Base-by-base conservation (phyloP, 2,888 invertebrate genomes). In the Stenoptilia bipunctidactyla region DNA sequence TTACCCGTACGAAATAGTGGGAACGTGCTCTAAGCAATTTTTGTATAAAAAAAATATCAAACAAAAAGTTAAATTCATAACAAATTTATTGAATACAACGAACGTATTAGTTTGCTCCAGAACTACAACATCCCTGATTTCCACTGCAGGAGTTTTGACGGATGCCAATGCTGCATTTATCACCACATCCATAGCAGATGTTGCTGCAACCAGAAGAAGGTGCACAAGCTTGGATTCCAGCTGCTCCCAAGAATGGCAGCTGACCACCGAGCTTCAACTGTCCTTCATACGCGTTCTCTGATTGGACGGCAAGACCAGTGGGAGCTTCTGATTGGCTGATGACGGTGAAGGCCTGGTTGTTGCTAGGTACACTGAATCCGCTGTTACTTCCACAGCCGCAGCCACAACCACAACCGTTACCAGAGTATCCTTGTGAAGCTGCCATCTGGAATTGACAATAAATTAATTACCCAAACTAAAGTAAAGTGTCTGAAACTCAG, bases 181-280 rank as follows among this genome's bases (percentile, higher is more conserved):
- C 30, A 2, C 40, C 37, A 15, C 30, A 13, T 4, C 40, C 38
- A 20, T 30, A 30, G 30, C n/a, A 30, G 10, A 30, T 12, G 10
- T 4, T n/a, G n/a, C 30, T 12, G 10, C 6, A 47, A 5, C 50
- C 50, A 10, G 37, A 20, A 9, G 49, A 40, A 1, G 39, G 40
- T 2, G 44, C 34, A 6, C 13, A 15, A 5, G 49, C 51, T 37
- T 46, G 44, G 5, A 53, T 25, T 4, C 44, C 46, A 1, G 58
- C 57, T 0, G 58, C 42, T 2, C 55, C 52, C 1, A 57, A 36
- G 27, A 58, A 54, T 0, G 61, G 63, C 40, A 59, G 38, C 27
- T 51, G 50, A 0, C 60, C 62, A 15, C 48, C 41, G 0, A 58
- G 54, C 1, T 39, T 13, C 3, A 56, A 38, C 1, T 49, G 45